phyloP scores from a whole-genome alignment of 2,888 invertebrate genomes.

The Ornithoptera priamus region DNA sequence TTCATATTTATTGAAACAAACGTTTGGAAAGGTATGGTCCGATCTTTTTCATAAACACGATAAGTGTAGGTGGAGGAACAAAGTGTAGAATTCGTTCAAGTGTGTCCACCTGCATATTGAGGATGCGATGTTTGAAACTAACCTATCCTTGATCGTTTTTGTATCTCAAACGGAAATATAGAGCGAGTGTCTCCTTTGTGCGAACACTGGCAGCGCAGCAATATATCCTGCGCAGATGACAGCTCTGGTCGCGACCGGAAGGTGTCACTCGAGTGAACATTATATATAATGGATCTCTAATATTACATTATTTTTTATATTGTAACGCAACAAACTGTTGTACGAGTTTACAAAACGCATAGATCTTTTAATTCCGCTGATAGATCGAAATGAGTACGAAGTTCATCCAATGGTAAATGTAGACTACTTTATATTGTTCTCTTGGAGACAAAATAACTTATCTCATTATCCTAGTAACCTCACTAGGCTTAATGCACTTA shows the following conservation, averaged over 20 bases:
- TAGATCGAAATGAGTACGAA: too few relatives aligned
- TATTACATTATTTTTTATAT: background rate
- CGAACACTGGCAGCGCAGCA: conserved; percentile 10
- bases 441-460: too few relatives aligned
- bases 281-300: conserved; percentile 11
- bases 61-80: background rate
- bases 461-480: too few relatives aligned
- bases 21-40: too few relatives aligned
- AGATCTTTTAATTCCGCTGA: too few relatives aligned
- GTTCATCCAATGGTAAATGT: too few relatives aligned
- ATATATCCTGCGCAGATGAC: conserved; percentile 24
- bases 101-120: conserved; percentile 1
- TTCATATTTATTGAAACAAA: too few relatives aligned
- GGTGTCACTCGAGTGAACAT: conserved; percentile 7
- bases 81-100: background rate
- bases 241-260: conserved; percentile 17
- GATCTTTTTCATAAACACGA: background rate
- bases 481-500: too few relatives aligned
- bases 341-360: background rate
- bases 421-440: too few relatives aligned
- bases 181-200: conserved; percentile 11
- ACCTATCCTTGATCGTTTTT: conserved; percentile 16
- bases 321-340: background rate
- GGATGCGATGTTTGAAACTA: conserved; percentile 8
- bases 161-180: conserved; percentile 15